Base-by-base conservation (phyloP, 1,140 invertebrate genomes). In the Paralvinella palmiformis region DNA sequence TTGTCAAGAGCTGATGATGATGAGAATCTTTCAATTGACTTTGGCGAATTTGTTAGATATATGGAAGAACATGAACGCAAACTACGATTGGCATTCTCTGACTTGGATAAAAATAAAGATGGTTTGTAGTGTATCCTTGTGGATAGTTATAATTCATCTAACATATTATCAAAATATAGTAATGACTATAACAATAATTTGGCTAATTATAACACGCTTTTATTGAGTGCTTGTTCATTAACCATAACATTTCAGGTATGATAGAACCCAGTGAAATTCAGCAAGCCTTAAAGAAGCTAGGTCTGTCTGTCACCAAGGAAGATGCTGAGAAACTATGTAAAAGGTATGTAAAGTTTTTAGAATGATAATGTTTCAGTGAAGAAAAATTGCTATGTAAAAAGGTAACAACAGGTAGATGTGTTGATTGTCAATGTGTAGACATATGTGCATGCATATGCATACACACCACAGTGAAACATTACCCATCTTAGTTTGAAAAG, bases 31-130 rank as follows among this genome's bases (percentile, higher is more conserved):
- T 44, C 20, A 44, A 20, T 66, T 2, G 45, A 50, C 29, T 66
- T 66, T 62, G 29, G 45, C 15, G 64, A 66, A 41, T 66, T 66
- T 33, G 17, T 56, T n/a, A 17, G 27, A 24, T 66, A 61, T 41
- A 60, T 66, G 41, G 6, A 62, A 24, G 50, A 61, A 22, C 64
- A 66, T 44, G 64, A 66, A 31, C 20, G 44, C 31, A 55, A 62
- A 56, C 59, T 66, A 22, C 29, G 32, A 13, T 36, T 66, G 20
- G 64, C 64, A 37, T 66, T 66, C 37, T 66, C 64, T 20, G 57
- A 66, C 24, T 52, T 66, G 13, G 64, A 66, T 33, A 15, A 37
- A 55, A 66, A 66, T 37, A 66, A 66, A 53, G 64, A 66, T 57
- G 64, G 64, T 66, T 37, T 13, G 29, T 57, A n/a, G n/a, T n/a